Evolutionary conservation across 2,888 invertebrate genomes (phyloP).

Genomic region (Phanerotoma sp.): DNA sequence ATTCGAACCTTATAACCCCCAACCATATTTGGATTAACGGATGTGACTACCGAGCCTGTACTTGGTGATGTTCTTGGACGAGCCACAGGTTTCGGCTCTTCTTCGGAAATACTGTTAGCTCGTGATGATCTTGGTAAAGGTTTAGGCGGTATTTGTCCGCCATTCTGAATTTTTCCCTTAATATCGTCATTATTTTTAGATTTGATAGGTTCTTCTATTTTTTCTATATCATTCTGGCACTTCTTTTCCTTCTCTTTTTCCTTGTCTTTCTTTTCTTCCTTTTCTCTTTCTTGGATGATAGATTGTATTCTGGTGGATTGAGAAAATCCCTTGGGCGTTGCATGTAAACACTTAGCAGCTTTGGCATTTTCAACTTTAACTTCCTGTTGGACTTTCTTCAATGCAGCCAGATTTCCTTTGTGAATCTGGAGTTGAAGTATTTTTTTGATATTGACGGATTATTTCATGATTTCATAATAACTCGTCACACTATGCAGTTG

Average conservation of each 20-base stretch:
- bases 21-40: conserved; percentile 61
- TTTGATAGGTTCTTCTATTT: conserved; percentile 36
- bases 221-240: conserved; percentile 43
- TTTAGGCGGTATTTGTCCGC: conserved; percentile 67
- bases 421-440: conserved; percentile 46
- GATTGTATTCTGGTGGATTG: conserved; percentile 45
- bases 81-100: conserved; percentile 67
- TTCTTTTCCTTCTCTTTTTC: conserved; percentile 24
- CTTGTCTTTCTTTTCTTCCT: conserved; percentile 21
- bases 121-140: conserved; percentile 77
- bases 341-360: conserved; percentile 43
- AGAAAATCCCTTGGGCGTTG: conserved; percentile 46
- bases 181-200: conserved; percentile 19
- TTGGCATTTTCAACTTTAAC: conserved; percentile 48
- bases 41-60: conserved; percentile 62
- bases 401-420: conserved; percentile 52
- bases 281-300: conserved; percentile 32
- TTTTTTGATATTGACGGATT: conserved; percentile 18
- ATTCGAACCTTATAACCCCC: conserved; percentile 75
- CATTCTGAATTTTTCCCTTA: conserved; percentile 46
- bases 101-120: conserved; percentile 72
- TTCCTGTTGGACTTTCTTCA: conserved; percentile 52
- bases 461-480: neutral
- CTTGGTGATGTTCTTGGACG: conserved; percentile 70
- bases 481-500: neutral